Evolutionary conservation across 2,888 invertebrate species (phyloP), one percentile per base, ranked within the genome.

Genomic region (Leuctra nigra): DNA sequence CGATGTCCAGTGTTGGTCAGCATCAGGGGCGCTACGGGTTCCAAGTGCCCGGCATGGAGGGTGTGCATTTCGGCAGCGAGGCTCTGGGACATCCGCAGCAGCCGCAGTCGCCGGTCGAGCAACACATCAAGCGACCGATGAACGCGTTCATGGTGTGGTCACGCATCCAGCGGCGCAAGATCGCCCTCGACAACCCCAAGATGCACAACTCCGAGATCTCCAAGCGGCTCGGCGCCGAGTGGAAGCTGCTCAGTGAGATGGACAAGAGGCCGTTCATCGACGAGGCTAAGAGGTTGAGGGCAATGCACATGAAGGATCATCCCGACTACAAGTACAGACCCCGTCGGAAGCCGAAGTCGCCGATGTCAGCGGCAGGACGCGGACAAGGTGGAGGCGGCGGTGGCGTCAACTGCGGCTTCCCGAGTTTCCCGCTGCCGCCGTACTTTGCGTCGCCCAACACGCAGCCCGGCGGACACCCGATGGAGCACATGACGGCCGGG

Each of bases 81-180:
- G 24, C 39, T 20, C 13, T 53, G 16, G 44, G 53, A 2, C 53
- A 53, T 39, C 53, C 39, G 11, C 53, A 33, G 13, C 53, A 53
- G 18, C 53, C 44, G 16, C 53, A 53, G 24, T 44, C 53, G 14
- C 36, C 29, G 29, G 47, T 33, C 36, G 87, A 87, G 65, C 84
- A 83, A 9, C 92, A 94, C 73, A 93, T 97, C 68, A 97, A 96
- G 73, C 78, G 96, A 18, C 96, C 96, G 1, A 96, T 97, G 96
- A 96, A 96, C 75, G 95, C 96, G 0, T 96, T 96, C 75, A 96
- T 96, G 94, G 95, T 91, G 25, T 95, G 95, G 95, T 93, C 94
- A 4, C 76, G 94, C 39, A 86, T 92, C 38, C 93, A 95, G 72
- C 77, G 95, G 14, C 81, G 92, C 55, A 91, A 93, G 73, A 95